Evolutionary conservation across 1,140 invertebrate species (phyloP).

Genomic region (Leptestheria dahalacensis): DNA sequence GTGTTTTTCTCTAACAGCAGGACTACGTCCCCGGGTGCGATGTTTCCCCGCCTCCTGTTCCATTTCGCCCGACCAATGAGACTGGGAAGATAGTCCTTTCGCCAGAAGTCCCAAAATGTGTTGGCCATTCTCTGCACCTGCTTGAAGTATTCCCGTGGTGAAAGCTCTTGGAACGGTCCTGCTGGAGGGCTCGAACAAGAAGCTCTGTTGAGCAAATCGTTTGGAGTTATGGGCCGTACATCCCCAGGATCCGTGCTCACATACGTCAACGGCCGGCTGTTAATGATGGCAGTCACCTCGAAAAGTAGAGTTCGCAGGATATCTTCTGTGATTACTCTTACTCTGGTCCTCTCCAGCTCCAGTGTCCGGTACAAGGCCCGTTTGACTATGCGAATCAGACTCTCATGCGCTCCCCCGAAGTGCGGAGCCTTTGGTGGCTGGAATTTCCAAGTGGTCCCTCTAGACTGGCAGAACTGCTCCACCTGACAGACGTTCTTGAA

Average conservation of each 20-base stretch:
- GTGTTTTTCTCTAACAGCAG: too few species aligned
- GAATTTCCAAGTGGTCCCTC: too few species aligned
- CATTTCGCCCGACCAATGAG: constrained; percentile 5
- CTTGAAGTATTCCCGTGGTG: not conserved
- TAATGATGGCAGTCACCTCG: not conserved
- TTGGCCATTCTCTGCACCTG: not conserved
- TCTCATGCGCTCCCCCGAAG: constrained; percentile 32
- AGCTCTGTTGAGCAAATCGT: not conserved
- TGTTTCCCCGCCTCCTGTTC: not conserved
- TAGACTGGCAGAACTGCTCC: constrained; percentile 21
- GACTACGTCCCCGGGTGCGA: constrained; percentile 4
- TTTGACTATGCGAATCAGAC: constrained; percentile 21
- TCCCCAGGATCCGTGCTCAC: not conserved
- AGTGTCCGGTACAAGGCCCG: constrained; percentile 8
- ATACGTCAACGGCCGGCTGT: not conserved
- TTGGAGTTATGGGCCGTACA: not conserved
- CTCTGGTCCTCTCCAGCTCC: not conserved
- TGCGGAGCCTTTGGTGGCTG: constrained; percentile 29
- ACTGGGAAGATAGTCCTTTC: not conserved
- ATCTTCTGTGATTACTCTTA: not conserved
- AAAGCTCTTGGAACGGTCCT: not conserved
- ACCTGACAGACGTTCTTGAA: not conserved
- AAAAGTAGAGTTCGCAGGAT: not conserved
- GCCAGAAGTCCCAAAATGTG: constrained; percentile 8
- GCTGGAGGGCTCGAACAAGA: not conserved